Percentiles rank a stretch among this genome's conserved stretches.
Conservation (phyloP, 2,113 vertebrate genomes). For the Zingel zingel region DNA sequence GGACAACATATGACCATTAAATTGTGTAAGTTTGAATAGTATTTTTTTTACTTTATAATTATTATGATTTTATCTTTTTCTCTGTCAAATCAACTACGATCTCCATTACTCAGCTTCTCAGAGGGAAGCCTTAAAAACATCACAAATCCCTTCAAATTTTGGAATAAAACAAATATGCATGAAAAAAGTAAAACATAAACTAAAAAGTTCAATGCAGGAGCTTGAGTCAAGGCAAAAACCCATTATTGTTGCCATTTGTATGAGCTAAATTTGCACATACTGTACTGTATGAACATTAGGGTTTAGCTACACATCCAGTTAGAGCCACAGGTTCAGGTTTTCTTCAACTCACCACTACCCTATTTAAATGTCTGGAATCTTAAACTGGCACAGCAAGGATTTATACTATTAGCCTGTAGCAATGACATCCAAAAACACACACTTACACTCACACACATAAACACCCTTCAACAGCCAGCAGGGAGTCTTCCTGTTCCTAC, state of each 20-base stretch:
- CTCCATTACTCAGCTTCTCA: background rate
- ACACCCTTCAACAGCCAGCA: constrained; percentile 77
- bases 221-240: background rate
- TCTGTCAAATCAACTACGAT: background rate
- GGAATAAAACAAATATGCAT: background rate
- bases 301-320: background rate
- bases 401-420: constrained; percentile 72
- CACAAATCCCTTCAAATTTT: background rate
- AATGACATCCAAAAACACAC: constrained; percentile 77
- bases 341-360: constrained; percentile 31
- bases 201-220: background rate
- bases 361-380: constrained; percentile 58
- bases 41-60: background rate
- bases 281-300: background rate
- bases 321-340: constrained; percentile 29
- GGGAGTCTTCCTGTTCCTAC: constrained; percentile 82
- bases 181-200: background rate
- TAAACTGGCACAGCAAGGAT: constrained; percentile 70
- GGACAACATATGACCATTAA: background rate
- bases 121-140: background rate
- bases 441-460: constrained; percentile 77
- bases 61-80: background rate
- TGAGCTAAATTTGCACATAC: background rate
- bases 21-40: background rate
- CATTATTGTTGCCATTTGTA: background rate